Conservation (phyloP, 2,797 vertebrate species). For the Lacerta viridis region DNA sequence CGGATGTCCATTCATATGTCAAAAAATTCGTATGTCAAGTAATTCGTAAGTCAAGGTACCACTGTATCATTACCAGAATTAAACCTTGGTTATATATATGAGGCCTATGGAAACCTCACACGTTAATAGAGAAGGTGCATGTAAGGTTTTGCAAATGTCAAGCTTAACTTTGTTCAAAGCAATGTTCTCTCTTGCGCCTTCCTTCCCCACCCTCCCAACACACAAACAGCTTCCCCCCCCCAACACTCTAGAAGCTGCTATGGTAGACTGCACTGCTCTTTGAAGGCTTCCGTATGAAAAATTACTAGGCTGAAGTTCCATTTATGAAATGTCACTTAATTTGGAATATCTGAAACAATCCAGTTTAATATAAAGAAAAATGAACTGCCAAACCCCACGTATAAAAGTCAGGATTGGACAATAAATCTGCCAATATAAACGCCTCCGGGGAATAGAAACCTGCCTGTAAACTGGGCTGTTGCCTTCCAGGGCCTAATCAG, state of each 20-base stretch:
- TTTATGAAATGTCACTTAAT: slow-evolving; percentile 55
- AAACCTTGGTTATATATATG: background rate
- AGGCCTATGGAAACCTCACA: background rate
- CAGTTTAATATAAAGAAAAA: slow-evolving; percentile 64
- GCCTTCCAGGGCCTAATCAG: slow-evolving; percentile 40
- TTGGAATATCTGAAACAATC: slow-evolving; percentile 58
- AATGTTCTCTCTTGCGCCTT: too few species aligned
- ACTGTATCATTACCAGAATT: background rate
- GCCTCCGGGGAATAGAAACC: slow-evolving; percentile 57
- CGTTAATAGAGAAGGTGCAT: background rate
- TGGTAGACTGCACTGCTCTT: slow-evolving; percentile 42
- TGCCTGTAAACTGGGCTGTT: slow-evolving; percentile 33
- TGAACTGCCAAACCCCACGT: slow-evolving; percentile 57
- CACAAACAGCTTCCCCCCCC: background rate
- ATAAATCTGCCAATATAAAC: slow-evolving; percentile 66
- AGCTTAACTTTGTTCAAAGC: background rate
- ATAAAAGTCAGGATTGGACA: slow-evolving; percentile 58
- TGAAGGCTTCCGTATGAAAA: slow-evolving; percentile 55
- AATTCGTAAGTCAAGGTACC: too few species aligned
- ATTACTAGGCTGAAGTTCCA: slow-evolving; percentile 52
- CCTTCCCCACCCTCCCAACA: too few species aligned
- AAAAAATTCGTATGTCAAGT: too few species aligned
- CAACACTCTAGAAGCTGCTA: slow-evolving; percentile 28
- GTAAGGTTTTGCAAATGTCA: background rate
- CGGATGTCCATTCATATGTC: too few species aligned